phyloP scores from a whole-genome alignment of 2,888 invertebrate species.

The Hypercompe scribonia region DNA sequence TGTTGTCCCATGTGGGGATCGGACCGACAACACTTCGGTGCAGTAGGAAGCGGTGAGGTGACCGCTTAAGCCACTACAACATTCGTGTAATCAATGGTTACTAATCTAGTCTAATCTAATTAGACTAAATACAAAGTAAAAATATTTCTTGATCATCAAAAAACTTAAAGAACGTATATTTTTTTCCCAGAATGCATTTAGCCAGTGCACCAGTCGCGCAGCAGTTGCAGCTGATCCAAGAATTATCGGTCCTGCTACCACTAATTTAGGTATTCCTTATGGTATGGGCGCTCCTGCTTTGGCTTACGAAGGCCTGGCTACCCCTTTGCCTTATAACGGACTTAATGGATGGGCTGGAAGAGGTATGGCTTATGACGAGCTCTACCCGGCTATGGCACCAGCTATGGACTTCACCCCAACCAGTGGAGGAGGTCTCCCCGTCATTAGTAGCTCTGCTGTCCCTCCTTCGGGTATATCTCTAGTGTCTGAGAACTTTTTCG shows the following conservation, averaged over 20 bases:
- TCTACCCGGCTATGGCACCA: not conserved
- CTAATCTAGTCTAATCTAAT: too few relatives aligned
- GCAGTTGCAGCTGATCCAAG: constrained; percentile 32
- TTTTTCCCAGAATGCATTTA: constrained; percentile 34
- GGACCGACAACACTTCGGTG: too few relatives aligned
- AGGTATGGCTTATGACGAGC: not conserved
- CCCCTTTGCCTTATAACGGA: not conserved
- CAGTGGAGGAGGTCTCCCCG: constrained; percentile 30
- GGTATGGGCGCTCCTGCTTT: constrained; percentile 4
- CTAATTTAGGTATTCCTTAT: constrained; percentile 14
- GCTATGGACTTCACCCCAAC: constrained; percentile 23
- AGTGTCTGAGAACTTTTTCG: constrained; percentile 29
- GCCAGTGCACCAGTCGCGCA: constrained; percentile 40
- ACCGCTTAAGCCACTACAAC: too few relatives aligned
- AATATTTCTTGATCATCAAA: too few relatives aligned
- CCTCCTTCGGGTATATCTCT: constrained; percentile 20
- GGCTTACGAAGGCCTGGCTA: not conserved
- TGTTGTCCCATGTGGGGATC: too few relatives aligned
- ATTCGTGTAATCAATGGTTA: too few relatives aligned
- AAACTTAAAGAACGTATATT: not conserved
- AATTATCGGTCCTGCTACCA: constrained; percentile 8
- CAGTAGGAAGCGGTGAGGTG: too few relatives aligned
- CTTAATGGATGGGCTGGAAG: not conserved
- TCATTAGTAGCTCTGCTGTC: constrained; percentile 20
- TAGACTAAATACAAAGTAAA: too few relatives aligned